These are phyloP conservation scores for Ochotona curzoniae DNA, from an alignment of 2,113 vertebrate genomes.

Conservation along the genomic window DNA sequence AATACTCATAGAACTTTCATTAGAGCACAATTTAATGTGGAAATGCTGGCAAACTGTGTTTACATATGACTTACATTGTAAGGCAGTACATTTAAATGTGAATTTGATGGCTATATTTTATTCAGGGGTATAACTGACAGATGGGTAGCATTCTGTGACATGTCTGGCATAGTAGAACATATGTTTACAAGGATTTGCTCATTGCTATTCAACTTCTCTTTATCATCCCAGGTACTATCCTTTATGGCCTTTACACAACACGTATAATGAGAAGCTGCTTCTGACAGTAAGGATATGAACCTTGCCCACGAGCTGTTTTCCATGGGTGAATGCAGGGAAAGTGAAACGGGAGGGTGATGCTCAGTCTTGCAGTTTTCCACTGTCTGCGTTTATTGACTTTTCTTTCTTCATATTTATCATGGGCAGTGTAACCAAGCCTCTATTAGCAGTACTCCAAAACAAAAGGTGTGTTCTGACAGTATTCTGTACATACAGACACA, in stretches of 20 bases:
- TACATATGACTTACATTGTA: not conserved
- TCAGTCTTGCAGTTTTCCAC: not conserved
- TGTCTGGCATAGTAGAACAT: not conserved
- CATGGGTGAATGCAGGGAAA: not conserved
- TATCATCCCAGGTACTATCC: not conserved
- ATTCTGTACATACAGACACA: too few species aligned
- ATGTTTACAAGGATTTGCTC: not conserved
- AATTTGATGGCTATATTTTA: not conserved
- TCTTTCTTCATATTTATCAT: not conserved
- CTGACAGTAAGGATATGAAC: constrained; percentile 42
- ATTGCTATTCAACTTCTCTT: constrained; percentile 37
- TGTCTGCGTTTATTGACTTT: not conserved
- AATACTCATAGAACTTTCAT: not conserved
- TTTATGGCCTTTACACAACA: not conserved
- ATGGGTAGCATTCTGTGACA: constrained; percentile 3
- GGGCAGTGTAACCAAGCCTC: not conserved
- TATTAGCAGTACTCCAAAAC: not conserved
- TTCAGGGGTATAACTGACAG: not conserved
- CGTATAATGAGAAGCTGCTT: not conserved
- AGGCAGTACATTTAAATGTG: not conserved
- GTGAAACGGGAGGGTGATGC: not conserved
- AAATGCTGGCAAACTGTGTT: not conserved
- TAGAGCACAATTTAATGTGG: not conserved
- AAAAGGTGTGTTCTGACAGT: too few species aligned
- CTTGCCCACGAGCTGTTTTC: not conserved